Percentiles rank a stretch among this genome's conserved stretches.
Evolutionary conservation across 2,888 invertebrate species (phyloP).

Genomic region (Lamellibrachia columna): DNA sequence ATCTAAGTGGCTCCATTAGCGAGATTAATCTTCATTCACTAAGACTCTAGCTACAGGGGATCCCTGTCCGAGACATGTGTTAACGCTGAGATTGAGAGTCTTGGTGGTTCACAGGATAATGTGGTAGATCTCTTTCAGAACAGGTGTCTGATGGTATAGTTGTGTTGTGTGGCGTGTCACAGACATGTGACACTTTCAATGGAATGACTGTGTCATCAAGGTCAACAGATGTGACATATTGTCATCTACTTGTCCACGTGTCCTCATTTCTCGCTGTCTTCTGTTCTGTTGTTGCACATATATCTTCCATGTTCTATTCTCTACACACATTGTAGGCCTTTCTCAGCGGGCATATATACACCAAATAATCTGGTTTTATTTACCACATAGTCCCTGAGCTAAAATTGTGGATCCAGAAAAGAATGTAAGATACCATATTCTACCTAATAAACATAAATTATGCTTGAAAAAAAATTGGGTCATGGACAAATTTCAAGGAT

Average conservation of each 20-base stretch:
- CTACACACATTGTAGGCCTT: background rate
- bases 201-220: background rate
- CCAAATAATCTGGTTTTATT: no score
- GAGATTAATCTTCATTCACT: no score
- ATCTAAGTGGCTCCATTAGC: no score
- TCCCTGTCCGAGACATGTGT: background rate
- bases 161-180: background rate
- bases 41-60: background rate
- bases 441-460: no score
- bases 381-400: no score
- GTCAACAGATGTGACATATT: background rate
- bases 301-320: background rate
- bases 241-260: background rate
- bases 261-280: background rate
- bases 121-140: background rate
- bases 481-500: no score
- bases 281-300: background rate
- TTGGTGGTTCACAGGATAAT: background rate
- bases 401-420: no score
- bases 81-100: background rate
- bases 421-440: no score
- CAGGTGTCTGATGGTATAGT: background rate
- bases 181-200: background rate
- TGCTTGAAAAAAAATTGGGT: no score
- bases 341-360: no score